Percentiles rank a stretch among this genome's conserved stretches.
Conservation (phyloP, 1,140 invertebrate species). For the Conopomorpha cramerella region DNA sequence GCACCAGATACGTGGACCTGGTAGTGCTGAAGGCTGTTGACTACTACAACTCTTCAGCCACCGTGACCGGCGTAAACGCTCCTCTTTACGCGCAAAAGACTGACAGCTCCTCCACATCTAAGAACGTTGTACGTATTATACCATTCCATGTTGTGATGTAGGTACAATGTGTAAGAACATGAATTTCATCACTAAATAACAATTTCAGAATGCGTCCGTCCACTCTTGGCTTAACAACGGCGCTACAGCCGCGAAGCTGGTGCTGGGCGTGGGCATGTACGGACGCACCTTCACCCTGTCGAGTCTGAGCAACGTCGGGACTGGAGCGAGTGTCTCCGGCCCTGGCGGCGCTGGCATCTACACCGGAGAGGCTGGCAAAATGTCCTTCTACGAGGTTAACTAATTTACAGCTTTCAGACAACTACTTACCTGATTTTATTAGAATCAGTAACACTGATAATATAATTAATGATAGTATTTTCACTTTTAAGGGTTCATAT, state of each 20-base stretch:
- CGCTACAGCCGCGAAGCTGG: too few species aligned
- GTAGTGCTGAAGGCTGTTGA: conserved; percentile 73
- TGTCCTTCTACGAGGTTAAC: conserved; percentile 96
- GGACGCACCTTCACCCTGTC: conserved; percentile 91
- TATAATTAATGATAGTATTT: too few species aligned
- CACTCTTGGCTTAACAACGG: too few species aligned
- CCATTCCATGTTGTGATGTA: too few species aligned
- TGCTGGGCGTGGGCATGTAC: too few species aligned
- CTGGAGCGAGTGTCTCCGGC: conserved; percentile 86
- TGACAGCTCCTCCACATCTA: background rate
- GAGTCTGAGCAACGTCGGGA: conserved; percentile 74
- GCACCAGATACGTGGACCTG: conserved; percentile 57
- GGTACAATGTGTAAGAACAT: too few species aligned
- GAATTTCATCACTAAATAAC: too few species aligned
- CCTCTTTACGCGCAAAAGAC: conserved; percentile 40
- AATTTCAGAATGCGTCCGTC: too few species aligned
- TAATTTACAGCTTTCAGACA: too few species aligned
- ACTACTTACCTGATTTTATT: too few species aligned
- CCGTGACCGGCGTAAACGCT: conserved; percentile 59
- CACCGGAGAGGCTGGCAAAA: conserved; percentile 90
- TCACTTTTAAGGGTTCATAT: too few species aligned
- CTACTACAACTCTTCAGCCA: conserved; percentile 65
- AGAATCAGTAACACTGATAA: too few species aligned
- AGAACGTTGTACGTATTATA: conserved; percentile 4
- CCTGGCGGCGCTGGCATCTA: conserved; percentile 92